phyloP scores from a whole-genome alignment of 1,140 invertebrate species.

The Plutomurus gul region DNA sequence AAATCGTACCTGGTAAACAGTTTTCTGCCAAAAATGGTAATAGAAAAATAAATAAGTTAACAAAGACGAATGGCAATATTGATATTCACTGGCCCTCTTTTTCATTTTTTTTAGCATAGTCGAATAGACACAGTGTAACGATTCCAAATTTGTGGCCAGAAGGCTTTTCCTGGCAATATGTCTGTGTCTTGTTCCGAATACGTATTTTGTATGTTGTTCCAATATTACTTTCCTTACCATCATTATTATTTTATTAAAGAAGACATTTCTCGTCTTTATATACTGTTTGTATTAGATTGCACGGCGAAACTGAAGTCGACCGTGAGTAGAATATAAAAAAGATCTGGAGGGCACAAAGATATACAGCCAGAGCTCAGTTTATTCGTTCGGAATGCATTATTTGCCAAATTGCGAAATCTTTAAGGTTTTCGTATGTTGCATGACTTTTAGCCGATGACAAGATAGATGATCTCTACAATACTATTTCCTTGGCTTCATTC shows the following conservation, averaged over 20 bases:
- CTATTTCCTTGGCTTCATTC: neutral
- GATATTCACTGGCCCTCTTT: too few relatives aligned
- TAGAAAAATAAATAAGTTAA: too few relatives aligned
- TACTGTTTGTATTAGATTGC: neutral
- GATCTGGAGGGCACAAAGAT: neutral
- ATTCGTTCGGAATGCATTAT: slow-evolving; percentile 16
- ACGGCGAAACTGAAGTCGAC: neutral
- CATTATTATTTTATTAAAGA: neutral
- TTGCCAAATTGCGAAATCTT: slow-evolving; percentile 15
- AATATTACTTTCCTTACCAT: neutral
- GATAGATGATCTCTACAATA: neutral
- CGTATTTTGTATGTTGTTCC: neutral
- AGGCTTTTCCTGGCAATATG: slow-evolving; percentile 12
- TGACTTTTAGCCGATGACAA: neutral
- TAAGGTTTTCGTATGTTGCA: neutral
- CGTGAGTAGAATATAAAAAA: slow-evolving; percentile 11
- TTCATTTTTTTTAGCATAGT: too few relatives aligned
- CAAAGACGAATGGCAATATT: too few relatives aligned
- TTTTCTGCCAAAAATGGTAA: too few relatives aligned
- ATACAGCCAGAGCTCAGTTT: neutral
- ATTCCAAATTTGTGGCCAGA: slow-evolving; percentile 8
- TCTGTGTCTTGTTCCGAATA: neutral
- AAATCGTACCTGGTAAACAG: too few relatives aligned
- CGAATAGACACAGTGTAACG: neutral
- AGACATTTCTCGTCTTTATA: neutral